Base-by-base conservation (phyloP, 2,888 invertebrate species). In the Scaptomyza flava region DNA sequence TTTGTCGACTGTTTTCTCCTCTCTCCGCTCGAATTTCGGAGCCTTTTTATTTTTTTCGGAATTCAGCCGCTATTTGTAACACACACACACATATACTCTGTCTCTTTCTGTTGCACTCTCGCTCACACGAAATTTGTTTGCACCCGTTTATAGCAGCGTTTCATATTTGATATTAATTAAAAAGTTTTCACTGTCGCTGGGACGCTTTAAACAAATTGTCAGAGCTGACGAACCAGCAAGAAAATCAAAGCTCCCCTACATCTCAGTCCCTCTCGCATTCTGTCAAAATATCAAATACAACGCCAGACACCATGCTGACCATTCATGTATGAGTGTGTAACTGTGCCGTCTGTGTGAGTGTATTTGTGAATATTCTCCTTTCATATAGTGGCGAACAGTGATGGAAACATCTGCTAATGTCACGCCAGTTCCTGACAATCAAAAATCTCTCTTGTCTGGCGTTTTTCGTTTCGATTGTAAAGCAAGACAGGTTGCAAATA, bases 91-190 rank as follows among this genome's bases (percentile, higher is more conserved):
- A 17, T 12, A 14, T 12, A 12, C 2, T 38, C 34, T 52, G 61
- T 53, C 23, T n/a, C 45, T 30, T 1, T 30, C 23, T 27, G 41
- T 12, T 3, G 11, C 27, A 17, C 8, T n/a, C 45, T 27, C 17
- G 17, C 14, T 34, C 8, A 4, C 36, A 9, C n/a, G 23, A 6
- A 27, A 27, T 17, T 30, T 52, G 47, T n/a, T n/a, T 36, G 34
- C 6, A n/a, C 2, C 61, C 56, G 73, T 50, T 73, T 70, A 67
- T 74, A 70, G 68, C 69, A 71, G 67, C 81, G 75, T 73, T 88
- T 89, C 84, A 84, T 84, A 87, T 84, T 84, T 84, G 81, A 87
- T 84, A 84, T 84, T 84, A 84, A 84, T 84, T 84, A 84, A 84
- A 84, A 84, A 84, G 87, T 84, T 84, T 83, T 68, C 73, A 68